Conservation (phyloP, 2,113 vertebrate genomes). For the Chrysochloris asiatica region DNA sequence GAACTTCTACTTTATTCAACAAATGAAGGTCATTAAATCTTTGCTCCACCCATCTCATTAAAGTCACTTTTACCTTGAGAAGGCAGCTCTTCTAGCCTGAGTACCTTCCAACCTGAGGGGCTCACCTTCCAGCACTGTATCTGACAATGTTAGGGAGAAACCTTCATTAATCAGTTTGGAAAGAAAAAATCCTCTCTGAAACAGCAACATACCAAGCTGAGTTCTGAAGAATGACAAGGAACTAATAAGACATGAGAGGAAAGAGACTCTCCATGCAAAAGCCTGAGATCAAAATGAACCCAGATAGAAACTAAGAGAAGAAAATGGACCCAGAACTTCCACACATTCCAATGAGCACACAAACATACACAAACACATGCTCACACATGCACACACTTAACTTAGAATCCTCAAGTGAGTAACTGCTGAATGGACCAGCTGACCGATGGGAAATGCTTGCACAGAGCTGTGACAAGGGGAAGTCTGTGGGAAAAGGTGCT, state of each 20-base stretch:
- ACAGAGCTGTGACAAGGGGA: conserved; percentile 80
- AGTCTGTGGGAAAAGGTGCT: conserved; percentile 81
- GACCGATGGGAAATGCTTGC: conserved; percentile 84
- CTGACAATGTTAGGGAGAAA: too few relatives aligned
- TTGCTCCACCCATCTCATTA: too few relatives aligned
- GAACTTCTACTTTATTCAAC: too few relatives aligned
- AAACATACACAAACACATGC: not conserved
- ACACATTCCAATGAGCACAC: not conserved
- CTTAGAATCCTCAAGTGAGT: conserved; percentile 76
- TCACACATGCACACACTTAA: conserved; percentile 50
- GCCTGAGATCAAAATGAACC: not conserved
- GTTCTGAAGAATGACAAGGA: not conserved
- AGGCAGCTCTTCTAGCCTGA: too few relatives aligned
- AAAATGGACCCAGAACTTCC: not conserved
- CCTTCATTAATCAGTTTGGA: not conserved
- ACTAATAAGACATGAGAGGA: not conserved
- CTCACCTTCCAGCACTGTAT: too few relatives aligned
- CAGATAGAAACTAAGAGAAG: conserved; percentile 12
- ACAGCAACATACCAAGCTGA: not conserved
- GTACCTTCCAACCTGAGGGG: too few relatives aligned
- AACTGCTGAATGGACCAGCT: conserved; percentile 77
- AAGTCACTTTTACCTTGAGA: too few relatives aligned
- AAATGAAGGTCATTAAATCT: too few relatives aligned
- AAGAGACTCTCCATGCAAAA: not conserved
- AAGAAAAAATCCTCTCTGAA: not conserved